phyloP scores from a whole-genome alignment of 2,113 vertebrate species.

The Lepus americanus region DNA sequence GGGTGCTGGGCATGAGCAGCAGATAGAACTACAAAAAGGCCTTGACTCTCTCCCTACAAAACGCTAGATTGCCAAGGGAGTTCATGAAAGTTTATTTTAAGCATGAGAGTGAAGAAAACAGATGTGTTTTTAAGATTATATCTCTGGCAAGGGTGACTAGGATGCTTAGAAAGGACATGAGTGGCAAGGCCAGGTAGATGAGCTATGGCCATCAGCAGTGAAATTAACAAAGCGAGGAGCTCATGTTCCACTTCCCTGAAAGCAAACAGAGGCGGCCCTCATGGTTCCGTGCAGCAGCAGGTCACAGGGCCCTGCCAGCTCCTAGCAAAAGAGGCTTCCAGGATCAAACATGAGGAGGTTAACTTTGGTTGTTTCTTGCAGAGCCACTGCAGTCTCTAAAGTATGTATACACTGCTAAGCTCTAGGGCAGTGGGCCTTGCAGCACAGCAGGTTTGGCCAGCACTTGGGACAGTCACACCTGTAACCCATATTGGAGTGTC shows the following conservation, averaged over 20 bases:
- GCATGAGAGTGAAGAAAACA: constrained; percentile 13
- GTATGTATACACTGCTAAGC: not conserved
- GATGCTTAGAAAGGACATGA: not conserved
- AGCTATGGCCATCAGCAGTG: not conserved
- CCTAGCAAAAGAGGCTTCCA: constrained; percentile 42
- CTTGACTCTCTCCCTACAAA: constrained; percentile 9
- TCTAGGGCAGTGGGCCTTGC: not conserved
- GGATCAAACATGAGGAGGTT: constrained; percentile 48
- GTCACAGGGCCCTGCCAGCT: not conserved
- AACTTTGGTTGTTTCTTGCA: constrained; percentile 40
- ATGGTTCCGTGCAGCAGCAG: constrained; percentile 7
- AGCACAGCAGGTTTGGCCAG: no score
- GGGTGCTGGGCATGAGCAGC: not conserved
- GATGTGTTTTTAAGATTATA: constrained; percentile 33
- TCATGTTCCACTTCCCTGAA: constrained; percentile 24
- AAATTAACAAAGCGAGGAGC: constrained; percentile 39
- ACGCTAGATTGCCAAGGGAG: constrained; percentile 7
- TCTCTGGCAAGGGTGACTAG: not conserved
- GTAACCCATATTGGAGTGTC: no score
- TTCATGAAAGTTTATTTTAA: constrained; percentile 42
- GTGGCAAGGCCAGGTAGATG: not conserved
- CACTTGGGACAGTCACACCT: no score
- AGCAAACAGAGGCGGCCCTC: constrained; percentile 29
- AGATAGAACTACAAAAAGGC: constrained; percentile 7
- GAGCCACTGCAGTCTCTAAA: not conserved